Base-by-base conservation (phyloP, 1,140 invertebrate species). In the Stegodyphus mimosarum region DNA sequence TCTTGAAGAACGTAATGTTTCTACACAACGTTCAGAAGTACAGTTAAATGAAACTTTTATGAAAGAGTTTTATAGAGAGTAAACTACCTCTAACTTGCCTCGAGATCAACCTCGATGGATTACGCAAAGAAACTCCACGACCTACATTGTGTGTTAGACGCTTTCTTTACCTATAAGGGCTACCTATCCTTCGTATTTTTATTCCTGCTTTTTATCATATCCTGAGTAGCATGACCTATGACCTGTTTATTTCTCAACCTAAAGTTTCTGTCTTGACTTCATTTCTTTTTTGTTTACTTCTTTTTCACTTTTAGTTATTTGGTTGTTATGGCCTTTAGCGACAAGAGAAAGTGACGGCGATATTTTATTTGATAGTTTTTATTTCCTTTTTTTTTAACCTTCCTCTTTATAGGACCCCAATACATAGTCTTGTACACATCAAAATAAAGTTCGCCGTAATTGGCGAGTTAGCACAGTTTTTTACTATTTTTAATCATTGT, bases 191-290 rank as follows among this genome's bases (percentile, higher is more conserved):
- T 15, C 9, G 55, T 11, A 60, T 60, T 60, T 60, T 60, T 60
- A 9, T 60, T 60, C 5, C 55, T 60, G 9, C 55, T 83, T 53
- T 74, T 74, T 11, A 50, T 72, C 55, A 55, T 72, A 83, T 53
- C 71, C 70, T 53, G 71, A 72, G 51, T 55, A 72, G 69, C 18
- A 50, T 70, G 77, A 83, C 80, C 80, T 83, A 48, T 83, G 80
- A 73, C 80, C 80, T 74, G 71, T 74, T 83, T 83, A 83, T 83
- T 83, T 83, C 80, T 67, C 71, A 83, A 83, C 70, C 50, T 55
- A 83, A 83, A 83, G 70, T 52, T 74, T 72, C 18, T 71, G 53
- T 73, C 71, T 73, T 66, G 33, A 33, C 69, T 53, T 64, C 33
- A 10, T 66, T 18, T 66, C 53, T 50, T 33, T 69, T 79, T 69